A percentile compares a stretch with the other conserved stretches of the same genome.
phyloP scores from a whole-genome alignment of 2,113 vertebrate species.

The Vidua chalybeata region DNA sequence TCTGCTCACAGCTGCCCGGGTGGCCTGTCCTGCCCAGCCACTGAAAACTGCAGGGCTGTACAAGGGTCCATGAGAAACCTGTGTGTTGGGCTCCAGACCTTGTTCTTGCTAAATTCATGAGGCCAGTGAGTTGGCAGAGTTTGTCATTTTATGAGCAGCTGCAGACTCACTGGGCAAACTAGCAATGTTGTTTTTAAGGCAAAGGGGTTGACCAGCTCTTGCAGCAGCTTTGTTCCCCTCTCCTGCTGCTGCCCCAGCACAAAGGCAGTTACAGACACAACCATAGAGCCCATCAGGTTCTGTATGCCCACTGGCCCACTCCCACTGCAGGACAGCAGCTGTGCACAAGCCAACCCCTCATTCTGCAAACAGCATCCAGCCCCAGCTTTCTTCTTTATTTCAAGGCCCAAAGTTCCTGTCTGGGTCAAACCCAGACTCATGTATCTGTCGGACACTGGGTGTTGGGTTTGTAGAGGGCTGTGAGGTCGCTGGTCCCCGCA shows the following conservation, averaged over 20 bases:
- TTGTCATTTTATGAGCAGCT: background rate
- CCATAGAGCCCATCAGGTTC: background rate
- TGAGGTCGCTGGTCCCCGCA: rapidly evolving
- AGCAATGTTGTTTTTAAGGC: background rate
- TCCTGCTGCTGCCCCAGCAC: background rate
- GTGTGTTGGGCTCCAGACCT: background rate
- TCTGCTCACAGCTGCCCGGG: background rate
- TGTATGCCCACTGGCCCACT: rapidly evolving
- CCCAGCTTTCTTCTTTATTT: background rate
- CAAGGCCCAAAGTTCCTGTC: background rate
- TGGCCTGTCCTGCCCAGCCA: background rate
- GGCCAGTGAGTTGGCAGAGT: background rate
- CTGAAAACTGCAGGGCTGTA: background rate
- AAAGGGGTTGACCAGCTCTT: background rate
- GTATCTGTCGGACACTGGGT: rapidly evolving
- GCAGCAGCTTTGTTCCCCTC: background rate
- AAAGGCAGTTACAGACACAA: background rate
- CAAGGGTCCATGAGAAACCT: background rate
- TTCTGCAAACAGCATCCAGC: background rate
- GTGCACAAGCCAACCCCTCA: rapidly evolving
- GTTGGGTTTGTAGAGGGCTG: background rate
- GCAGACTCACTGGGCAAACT: background rate
- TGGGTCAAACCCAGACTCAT: background rate
- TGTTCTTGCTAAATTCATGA: background rate
- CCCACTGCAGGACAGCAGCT: background rate